Base-by-base conservation (phyloP, 2,113 vertebrate genomes). In the Rhinichthys klamathensis region DNA sequence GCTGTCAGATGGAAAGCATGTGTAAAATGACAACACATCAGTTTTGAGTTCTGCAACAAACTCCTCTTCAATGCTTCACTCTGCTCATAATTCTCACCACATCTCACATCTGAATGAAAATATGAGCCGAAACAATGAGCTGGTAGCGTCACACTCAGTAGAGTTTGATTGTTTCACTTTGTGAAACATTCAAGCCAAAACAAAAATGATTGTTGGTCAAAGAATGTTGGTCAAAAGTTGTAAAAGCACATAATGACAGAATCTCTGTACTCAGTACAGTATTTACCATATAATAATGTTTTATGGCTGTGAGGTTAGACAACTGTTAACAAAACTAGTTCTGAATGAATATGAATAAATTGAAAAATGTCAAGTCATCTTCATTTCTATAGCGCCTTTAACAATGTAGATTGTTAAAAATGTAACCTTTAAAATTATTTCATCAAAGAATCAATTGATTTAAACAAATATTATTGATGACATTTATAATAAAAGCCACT, bases 51-150 rank as follows among this genome's bases (percentile, higher is more conserved):
- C 65, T 69, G 63, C 63, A 67, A 32, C 15, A 67, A 32, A 30
- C 63, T 32, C 63, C 30, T 69, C 30, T 35, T 67, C 18, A 23
- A 0, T 21, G 85, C 80, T 87, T 81, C 51, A 80, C 72, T 75
- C 72, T 49, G 44, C 18, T 74, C 44, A 49, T 75, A 27, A 16
- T 75, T 75, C n/a, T 49, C 44, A 73, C 38, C 70, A 46, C 38
- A 75, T 75, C n/a, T 25, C 38, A 49, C 72, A 27, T 49, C 2
- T 38, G 10, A 41, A n/a, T 21, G 35, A 23, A 70, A 70, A 41
- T 38, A n/a, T 11, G 10, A 12, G 9, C 23, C 21, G 1, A 23
- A 70, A 32, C 32, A 69, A 38, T 21, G 65, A 38, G 35, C 35
- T 13, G 4, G 35, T 72, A 72, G 35, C 5, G 7, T 56, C 54